Percentiles rank a stretch among this genome's conserved stretches.
phyloP scores from a whole-genome alignment of 1,140 invertebrate genomes.

The Zaprionus taronus region DNA sequence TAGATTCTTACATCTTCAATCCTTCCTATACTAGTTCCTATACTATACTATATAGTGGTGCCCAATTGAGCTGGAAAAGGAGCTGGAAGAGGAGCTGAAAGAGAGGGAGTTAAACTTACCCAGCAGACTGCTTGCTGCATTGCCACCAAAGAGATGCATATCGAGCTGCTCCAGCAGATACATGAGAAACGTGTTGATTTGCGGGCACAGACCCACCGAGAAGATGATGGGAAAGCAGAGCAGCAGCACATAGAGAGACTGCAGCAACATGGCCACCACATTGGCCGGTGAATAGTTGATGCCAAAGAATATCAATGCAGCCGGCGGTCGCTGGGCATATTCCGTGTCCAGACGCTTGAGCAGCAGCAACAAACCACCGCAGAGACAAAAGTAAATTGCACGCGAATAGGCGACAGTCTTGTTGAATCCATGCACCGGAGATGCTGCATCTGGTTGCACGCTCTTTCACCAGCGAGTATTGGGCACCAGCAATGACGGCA shows the following conservation, averaged over 20 bases:
- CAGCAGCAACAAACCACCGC: conserved; percentile 86
- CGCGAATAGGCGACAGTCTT: conserved; percentile 96
- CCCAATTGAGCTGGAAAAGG: no score
- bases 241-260: conserved; percentile 92
- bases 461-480: conserved; percentile 99
- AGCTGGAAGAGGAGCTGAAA: background rate
- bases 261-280: conserved; percentile 88
- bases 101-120: conserved; percentile 53
- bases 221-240: conserved; percentile 97
- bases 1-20: no score
- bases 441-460: conserved; percentile 99
- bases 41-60: no score
- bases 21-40: no score
- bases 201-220: conserved; percentile 96
- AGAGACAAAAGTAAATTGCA: conserved; percentile 97
- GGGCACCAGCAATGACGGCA: conserved; percentile 97
- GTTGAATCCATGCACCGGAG: conserved; percentile 99
- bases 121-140: conserved; percentile 94
- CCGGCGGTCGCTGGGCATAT: conserved; percentile 52
- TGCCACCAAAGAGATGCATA: conserved; percentile 99
- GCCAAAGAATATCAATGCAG: conserved; percentile 88
- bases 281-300: conserved; percentile 89
- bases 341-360: conserved; percentile 73
- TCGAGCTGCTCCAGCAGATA: conserved; percentile 98
- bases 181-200: conserved; percentile 98